phyloP scores from a whole-genome alignment of 1,140 invertebrate genomes.

The Belonocnema kinseyi region DNA sequence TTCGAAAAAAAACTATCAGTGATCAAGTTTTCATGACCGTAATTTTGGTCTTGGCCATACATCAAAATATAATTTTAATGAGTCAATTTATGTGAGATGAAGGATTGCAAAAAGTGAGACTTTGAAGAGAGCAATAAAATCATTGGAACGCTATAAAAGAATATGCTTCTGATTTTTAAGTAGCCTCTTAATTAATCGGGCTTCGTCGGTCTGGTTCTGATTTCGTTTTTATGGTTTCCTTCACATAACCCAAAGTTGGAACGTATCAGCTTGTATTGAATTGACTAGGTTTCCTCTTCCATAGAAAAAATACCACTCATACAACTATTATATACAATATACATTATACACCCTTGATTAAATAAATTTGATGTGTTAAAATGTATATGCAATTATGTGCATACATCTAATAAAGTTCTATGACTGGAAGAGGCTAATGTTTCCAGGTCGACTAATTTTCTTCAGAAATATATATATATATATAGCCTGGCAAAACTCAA shows the following conservation, averaged over 20 bases:
- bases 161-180: slow-evolving; percentile 21
- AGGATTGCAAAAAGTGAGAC: not conserved
- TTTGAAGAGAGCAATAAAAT: slow-evolving; percentile 18
- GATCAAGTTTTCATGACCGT: not conserved
- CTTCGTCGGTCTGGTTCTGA: slow-evolving; percentile 18
- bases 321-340: not conserved
- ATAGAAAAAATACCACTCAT: not conserved
- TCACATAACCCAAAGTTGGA: slow-evolving; percentile 1
- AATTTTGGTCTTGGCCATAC: not conserved
- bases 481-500: slow-evolving; percentile 6
- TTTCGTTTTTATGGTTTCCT: slow-evolving; percentile 27
- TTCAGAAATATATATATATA: not conserved
- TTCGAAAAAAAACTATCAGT: too few species aligned
- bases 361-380: not conserved
- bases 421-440: not conserved
- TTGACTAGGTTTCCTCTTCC: not conserved
- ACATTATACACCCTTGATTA: not conserved
- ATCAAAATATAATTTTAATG: not conserved
- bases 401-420: not conserved
- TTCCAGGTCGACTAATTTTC: not conserved
- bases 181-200: slow-evolving; percentile 18
- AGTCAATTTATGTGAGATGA: not conserved
- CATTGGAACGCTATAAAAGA: slow-evolving; percentile 18
- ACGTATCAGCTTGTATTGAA: not conserved
- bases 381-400: not conserved